Base-by-base conservation (phyloP, 2,888 invertebrate genomes). In the Pogonocherus hispidulus region DNA sequence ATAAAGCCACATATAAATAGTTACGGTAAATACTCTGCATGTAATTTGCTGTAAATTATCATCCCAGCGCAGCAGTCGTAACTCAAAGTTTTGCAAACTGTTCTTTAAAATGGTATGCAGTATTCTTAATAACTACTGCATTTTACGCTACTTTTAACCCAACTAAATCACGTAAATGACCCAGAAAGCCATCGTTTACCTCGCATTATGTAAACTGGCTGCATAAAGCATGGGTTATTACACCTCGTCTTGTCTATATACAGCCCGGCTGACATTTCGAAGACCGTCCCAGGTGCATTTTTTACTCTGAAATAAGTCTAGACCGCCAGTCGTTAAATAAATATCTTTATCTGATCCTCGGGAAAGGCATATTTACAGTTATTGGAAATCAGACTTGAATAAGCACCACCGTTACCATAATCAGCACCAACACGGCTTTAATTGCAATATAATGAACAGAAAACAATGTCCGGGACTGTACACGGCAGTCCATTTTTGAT, bases 181-280 rank as follows among this genome's bases (percentile, higher is more conserved):
- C n/a, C 41, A n/a, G 14, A 41, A 41, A 11, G 41, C 44, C 63
- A 63, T 63, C 63, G 54, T 35, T 63, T 54, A 63, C 63, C 16
- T 18, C 9, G 44, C 63, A 63, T 41, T 52, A 63, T 37, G 52
- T 22, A 51, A 52, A 52, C 14, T 32, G 14, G 52, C 9, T 6
- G 32, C 32, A 52, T 52, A 52, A 52, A 52, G 32, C 32, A 52
- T 32, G 18, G 32, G 32, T 52, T 52, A 52, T 52, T 27, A 32
- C 32, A 52, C 52, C 52, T 32, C 14, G 32, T 32, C 16, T 22
- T 52, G 9, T 32, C 52, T 52, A 52, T 52, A 52, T 52, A 52
- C 32, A 52, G 52, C 18, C 4, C 18, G 16, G 9, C 18, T 52
- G 52, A 18, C 52, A 52, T 52, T 52, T 52, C 14, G 32, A 52